A percentile compares a stretch with the other conserved stretches of the same genome.
These are phyloP conservation scores for Hyles vespertilio DNA, from an alignment of 1,140 invertebrate genomes.

Conservation along the genomic window DNA sequence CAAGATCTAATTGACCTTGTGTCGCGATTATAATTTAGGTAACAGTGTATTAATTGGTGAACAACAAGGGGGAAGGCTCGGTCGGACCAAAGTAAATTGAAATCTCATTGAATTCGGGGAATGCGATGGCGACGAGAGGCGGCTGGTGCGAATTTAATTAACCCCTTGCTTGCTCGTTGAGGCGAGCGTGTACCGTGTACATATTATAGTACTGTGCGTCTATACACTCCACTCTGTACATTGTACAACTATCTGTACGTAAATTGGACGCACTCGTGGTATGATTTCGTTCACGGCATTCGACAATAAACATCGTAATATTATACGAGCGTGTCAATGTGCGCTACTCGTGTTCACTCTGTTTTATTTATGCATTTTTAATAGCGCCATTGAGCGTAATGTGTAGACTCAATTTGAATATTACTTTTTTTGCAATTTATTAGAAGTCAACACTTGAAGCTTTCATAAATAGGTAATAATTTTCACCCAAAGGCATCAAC, in stretches of 20 bases:
- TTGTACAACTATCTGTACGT: constrained; percentile 28
- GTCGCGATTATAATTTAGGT: constrained; percentile 29
- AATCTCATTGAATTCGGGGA: constrained; percentile 73
- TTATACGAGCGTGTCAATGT: neutral
- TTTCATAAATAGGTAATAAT: neutral
- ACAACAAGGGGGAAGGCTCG: constrained; percentile 41
- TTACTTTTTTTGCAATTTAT: no score
- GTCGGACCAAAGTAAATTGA: constrained; percentile 70
- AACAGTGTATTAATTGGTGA: constrained; percentile 59
- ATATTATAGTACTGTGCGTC: no score
- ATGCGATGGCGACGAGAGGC: constrained; percentile 64
- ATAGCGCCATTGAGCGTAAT: no score
- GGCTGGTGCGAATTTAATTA: constrained; percentile 73
- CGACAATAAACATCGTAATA: neutral
- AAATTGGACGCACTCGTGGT: constrained; percentile 13
- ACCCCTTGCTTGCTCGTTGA: constrained; percentile 65
- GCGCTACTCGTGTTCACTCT: no score
- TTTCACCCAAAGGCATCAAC: constrained; percentile 15
- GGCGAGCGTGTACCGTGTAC: constrained; percentile 29
- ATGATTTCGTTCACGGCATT: no score
- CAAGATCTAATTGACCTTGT: constrained; percentile 4
- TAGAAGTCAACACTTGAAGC: no score
- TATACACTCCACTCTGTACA: constrained; percentile 25
- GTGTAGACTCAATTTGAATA: no score
- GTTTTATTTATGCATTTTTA: no score